Percentiles rank a stretch among this genome's conserved stretches.
phyloP scores from a whole-genome alignment of 2,113 vertebrate species.

The Ictalurus punctatus region DNA sequence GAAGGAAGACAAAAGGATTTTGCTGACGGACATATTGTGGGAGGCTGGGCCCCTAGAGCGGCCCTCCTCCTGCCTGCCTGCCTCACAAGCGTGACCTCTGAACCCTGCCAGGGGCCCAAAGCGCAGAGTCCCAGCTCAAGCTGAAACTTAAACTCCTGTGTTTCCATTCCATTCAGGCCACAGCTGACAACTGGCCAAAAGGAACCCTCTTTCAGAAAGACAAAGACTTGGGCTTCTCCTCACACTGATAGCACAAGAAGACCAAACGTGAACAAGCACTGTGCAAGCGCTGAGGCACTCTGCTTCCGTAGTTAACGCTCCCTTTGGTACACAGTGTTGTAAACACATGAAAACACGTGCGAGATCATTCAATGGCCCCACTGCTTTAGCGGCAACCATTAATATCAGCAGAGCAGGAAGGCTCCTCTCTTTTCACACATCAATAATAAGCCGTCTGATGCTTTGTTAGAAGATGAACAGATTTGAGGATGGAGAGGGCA shows the following conservation, averaged over 20 bases:
- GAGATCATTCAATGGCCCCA: slow-evolving; percentile 13
- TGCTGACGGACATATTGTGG: slow-evolving; percentile 50
- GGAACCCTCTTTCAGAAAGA: slow-evolving; percentile 14
- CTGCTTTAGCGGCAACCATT: background rate
- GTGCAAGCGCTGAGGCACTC: background rate
- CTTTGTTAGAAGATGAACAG: slow-evolving; percentile 55
- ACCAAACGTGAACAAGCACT: background rate
- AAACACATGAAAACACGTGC: slow-evolving; percentile 34
- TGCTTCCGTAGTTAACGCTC: slow-evolving; percentile 8
- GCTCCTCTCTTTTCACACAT: slow-evolving; percentile 49
- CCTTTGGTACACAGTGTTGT: slow-evolving; percentile 22
- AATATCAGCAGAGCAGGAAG: slow-evolving; percentile 28
- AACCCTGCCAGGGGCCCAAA: slow-evolving; percentile 52
- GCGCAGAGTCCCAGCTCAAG: slow-evolving; percentile 27
- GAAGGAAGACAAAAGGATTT: slow-evolving; percentile 42
- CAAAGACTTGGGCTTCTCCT: slow-evolving; percentile 22
- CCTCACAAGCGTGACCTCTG: slow-evolving; percentile 55
- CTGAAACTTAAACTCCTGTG: slow-evolving; percentile 59
- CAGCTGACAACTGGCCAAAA: slow-evolving; percentile 48
- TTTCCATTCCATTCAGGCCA: slow-evolving; percentile 51
- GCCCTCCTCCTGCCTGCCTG: slow-evolving; percentile 43
- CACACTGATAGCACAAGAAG: background rate
- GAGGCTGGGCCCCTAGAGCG: slow-evolving; percentile 41
- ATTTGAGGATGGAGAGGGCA: slow-evolving; percentile 42
- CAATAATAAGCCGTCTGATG: slow-evolving; percentile 52